A percentile compares a stretch with the other conserved stretches of the same genome.
Conservation (phyloP, 2,888 invertebrate genomes). For the Dusona sp. region DNA sequence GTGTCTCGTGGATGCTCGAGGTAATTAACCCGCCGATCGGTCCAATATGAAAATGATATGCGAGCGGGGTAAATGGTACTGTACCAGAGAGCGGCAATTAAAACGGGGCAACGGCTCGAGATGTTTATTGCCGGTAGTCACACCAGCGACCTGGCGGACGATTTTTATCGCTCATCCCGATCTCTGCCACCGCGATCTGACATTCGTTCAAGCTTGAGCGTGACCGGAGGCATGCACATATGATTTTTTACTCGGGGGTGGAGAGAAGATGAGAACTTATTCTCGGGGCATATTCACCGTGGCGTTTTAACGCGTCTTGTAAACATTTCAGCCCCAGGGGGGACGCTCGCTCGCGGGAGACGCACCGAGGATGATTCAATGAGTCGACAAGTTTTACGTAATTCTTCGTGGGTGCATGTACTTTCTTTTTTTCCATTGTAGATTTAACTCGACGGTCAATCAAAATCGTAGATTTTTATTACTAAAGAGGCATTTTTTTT, state of each 20-base stretch:
- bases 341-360: not conserved
- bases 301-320: not conserved
- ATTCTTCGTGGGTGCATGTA: constrained; percentile 20
- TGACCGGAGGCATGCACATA: constrained; percentile 6
- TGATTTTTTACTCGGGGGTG: constrained; percentile 33
- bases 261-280: constrained; percentile 25
- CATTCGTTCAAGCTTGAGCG: constrained; percentile 13
- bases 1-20: constrained; percentile 45
- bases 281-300: not conserved
- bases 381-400: constrained; percentile 10
- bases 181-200: constrained; percentile 38
- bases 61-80: constrained; percentile 32
- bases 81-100: constrained; percentile 55
- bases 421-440: constrained; percentile 24
- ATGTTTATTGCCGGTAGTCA: constrained; percentile 63
- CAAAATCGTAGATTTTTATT: not conserved
- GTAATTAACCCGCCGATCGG: constrained; percentile 66
- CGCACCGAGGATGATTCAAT: constrained; percentile 28
- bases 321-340: not conserved
- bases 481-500: not conserved
- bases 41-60: constrained; percentile 60
- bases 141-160: constrained; percentile 20
- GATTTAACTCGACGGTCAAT: too few relatives aligned
- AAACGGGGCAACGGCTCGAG: constrained; percentile 54
- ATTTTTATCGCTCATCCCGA: constrained; percentile 62